Evolutionary conservation across 2,888 invertebrate species (phyloP).

Genomic region (Macaria liturata): DNA sequence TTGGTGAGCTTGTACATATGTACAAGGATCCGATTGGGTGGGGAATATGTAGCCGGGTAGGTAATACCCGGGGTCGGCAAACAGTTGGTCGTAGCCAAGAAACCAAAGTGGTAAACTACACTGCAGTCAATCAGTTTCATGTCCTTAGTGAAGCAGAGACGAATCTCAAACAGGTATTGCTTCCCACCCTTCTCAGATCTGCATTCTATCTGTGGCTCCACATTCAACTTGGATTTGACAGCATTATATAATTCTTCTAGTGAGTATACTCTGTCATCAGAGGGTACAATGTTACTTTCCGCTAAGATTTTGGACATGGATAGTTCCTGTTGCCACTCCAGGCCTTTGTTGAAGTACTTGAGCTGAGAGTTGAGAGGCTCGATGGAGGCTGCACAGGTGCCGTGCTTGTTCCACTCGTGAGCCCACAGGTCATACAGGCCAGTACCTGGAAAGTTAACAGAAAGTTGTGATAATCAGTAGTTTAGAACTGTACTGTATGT

Average conservation of each 20-base stretch:
- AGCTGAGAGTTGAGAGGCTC: slow-evolving; percentile 81
- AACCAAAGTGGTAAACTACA: slow-evolving; percentile 2
- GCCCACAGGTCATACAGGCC: slow-evolving; percentile 85
- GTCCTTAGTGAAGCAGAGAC: slow-evolving; percentile 88
- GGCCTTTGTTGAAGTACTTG: slow-evolving; percentile 87
- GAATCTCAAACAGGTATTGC: slow-evolving; percentile 86
- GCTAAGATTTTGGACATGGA: slow-evolving; percentile 84
- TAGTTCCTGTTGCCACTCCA: slow-evolving; percentile 83
- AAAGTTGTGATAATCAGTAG: too few species aligned
- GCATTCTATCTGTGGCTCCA: slow-evolving; percentile 85
- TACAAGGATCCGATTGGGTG: slow-evolving; percentile 68
- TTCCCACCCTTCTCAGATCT: slow-evolving; percentile 76
- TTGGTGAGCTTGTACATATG: slow-evolving; percentile 82
- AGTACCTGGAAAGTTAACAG: slow-evolving; percentile 50
- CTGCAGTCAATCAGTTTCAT: slow-evolving; percentile 85
- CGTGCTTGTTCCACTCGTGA: slow-evolving; percentile 93
- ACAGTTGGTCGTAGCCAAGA: slow-evolving; percentile 32
- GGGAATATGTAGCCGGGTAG: slow-evolving; percentile 38
- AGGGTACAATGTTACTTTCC: slow-evolving; percentile 78
- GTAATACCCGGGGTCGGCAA: slow-evolving; percentile 24
- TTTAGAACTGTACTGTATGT: too few species aligned
- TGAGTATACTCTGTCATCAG: slow-evolving; percentile 32
- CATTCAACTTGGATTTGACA: slow-evolving; percentile 77
- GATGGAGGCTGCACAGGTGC: slow-evolving; percentile 87
- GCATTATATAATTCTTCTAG: slow-evolving; percentile 46